Evolutionary conservation across 2,888 invertebrate genomes (phyloP).

Genomic region (Cosmia trapezina): DNA sequence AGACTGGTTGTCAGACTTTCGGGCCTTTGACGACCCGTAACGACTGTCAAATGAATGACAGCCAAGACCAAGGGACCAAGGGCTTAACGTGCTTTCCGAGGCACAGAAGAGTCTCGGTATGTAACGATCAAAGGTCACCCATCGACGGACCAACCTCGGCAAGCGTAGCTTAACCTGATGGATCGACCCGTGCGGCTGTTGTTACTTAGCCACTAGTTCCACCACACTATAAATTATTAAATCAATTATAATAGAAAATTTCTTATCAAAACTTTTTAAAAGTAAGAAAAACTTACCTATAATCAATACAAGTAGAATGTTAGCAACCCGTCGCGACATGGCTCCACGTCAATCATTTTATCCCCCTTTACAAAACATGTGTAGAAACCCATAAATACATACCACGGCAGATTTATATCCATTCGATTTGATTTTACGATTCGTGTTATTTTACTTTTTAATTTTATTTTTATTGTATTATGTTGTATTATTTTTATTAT

Average conservation of each 20-base stretch:
- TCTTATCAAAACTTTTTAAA: neutral
- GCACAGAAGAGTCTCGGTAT: too few species aligned
- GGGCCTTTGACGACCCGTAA: too few species aligned
- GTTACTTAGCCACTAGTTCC: too few species aligned
- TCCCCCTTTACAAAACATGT: conserved; percentile 40
- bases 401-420: conserved; percentile 50
- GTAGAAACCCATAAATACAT: conserved; percentile 48
- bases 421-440: conserved; percentile 56
- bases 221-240: neutral
- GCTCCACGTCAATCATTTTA: conserved; percentile 47
- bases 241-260: neutral
- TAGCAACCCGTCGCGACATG: conserved; percentile 44
- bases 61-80: too few species aligned
- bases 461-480: conserved; percentile 40
- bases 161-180: too few species aligned
- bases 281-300: conserved; percentile 52
- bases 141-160: too few species aligned
- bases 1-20: too few species aligned
- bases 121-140: too few species aligned
- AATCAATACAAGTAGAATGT: conserved; percentile 44
- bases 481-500: conserved; percentile 31
- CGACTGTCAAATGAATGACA: too few species aligned
- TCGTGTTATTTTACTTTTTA: conserved; percentile 41
- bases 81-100: too few species aligned
- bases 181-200: too few species aligned